Evolutionary conservation across 2,113 vertebrate species (phyloP), one percentile per base, ranked within the genome.

Genomic region (Talpa occidentalis): DNA sequence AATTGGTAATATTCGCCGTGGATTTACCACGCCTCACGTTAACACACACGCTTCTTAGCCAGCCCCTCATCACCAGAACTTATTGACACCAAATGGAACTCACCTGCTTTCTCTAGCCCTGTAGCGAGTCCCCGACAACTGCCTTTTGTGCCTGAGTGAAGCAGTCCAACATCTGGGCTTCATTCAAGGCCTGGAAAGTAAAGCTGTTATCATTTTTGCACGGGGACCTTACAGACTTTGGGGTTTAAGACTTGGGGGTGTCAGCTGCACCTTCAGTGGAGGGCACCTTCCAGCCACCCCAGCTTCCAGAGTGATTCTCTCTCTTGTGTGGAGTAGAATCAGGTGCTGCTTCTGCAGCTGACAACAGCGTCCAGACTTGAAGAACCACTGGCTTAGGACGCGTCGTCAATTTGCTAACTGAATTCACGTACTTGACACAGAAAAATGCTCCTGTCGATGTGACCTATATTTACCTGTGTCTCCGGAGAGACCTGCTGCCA

Each of bases 401-500:
- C 86, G 76, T 26, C 47, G n/a, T n/a, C n/a, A n/a, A n/a, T n/a
- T n/a, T n/a, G n/a, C n/a, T n/a, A n/a, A n/a, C 44, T 44, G 44
- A 44, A 44, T 44, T 44, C 44, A 44, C 44, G 10, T 10, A 44
- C 10, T 10, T 44, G 44, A 44, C 44, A 44, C 44, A 44, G 44
- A 44, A 44, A 10, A 6, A 10, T 44, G 44, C 44, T 5, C 44
- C 5, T 44, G 44, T n/a, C n/a, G 81, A 73, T 2, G 66, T 72
- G 91, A 91, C 73, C 77, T 96, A 91, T 82, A 94, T 69, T 90
- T 92, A 60, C 62, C n/a, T 49, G 47, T 49, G 2, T 89, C 91
- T 92, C 72, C 79, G 93, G 96, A 84, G 88, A 94, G 84, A 95
- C 83, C 37, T 81, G 84, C 42, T 37, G 12, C 84, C 64, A 95